Percentiles rank a stretch among this genome's conserved stretches.
phyloP scores from a whole-genome alignment of 2,113 vertebrate species.

The Sylvia atricapilla region DNA sequence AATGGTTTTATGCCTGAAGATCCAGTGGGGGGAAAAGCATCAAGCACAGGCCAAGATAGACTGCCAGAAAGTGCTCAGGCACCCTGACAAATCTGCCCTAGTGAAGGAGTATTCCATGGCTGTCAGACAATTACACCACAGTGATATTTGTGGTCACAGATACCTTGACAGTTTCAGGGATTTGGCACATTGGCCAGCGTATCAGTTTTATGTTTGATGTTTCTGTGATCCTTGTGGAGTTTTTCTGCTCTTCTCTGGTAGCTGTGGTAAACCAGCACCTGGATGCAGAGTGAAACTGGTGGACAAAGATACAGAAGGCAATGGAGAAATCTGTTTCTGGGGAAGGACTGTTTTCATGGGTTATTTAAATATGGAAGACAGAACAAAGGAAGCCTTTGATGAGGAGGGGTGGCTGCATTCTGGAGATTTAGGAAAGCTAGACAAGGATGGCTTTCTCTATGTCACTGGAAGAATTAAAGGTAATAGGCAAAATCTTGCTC shows the following conservation, averaged over 20 bases:
- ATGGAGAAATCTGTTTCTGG: slow-evolving; percentile 88
- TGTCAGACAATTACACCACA: neutral
- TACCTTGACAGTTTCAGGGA: neutral
- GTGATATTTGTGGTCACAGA: neutral
- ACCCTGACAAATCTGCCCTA: neutral
- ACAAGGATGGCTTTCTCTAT: slow-evolving; percentile 84
- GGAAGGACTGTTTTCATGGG: slow-evolving; percentile 90
- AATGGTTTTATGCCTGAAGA: neutral
- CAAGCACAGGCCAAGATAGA: neutral
- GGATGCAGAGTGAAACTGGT: slow-evolving; percentile 82
- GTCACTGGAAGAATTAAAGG: slow-evolving; percentile 90
- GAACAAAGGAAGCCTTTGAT: slow-evolving; percentile 81
- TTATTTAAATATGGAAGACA: slow-evolving; percentile 87
- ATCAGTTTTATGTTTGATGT: neutral
- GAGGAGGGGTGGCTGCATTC: slow-evolving; percentile 87
- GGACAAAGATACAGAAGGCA: slow-evolving; percentile 74
- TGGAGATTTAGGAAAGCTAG: slow-evolving; percentile 81
- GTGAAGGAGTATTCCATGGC: neutral
- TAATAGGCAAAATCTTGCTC: slow-evolving; percentile 31
- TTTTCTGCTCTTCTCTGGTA: slow-evolving; percentile 2
- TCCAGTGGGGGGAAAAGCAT: neutral
- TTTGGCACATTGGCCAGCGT: neutral
- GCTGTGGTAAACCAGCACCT: slow-evolving; percentile 82
- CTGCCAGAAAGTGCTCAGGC: neutral
- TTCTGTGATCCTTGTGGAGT: neutral